Percentiles rank a stretch among this genome's conserved stretches.
phyloP scores from a whole-genome alignment of 2,888 invertebrate genomes.

The Zaprionus obscuricornis region DNA sequence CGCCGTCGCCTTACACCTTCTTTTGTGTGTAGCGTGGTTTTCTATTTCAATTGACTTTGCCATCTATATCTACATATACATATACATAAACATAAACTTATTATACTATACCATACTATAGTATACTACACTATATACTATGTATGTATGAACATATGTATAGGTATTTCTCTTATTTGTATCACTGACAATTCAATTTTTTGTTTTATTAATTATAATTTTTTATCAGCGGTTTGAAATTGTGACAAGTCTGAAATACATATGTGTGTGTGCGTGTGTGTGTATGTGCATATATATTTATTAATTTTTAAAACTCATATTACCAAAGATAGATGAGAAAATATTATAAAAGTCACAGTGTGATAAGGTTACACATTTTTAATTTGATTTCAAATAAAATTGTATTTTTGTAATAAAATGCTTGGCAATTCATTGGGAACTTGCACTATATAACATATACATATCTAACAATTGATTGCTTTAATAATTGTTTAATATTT shows the following conservation, averaged over 20 bases:
- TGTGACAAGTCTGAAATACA: constrained; percentile 11
- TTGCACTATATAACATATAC: no score
- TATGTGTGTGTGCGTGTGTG: background rate
- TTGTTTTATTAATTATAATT: no score
- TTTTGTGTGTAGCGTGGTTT: constrained; percentile 71
- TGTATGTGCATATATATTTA: background rate
- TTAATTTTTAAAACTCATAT: constrained; percentile 14
- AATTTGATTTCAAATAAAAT: constrained; percentile 7
- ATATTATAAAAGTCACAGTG: background rate
- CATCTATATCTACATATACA: constrained; percentile 22
- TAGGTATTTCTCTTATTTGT: constrained; percentile 13
- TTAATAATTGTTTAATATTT: no score
- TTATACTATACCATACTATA: no score
- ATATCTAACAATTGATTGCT: no score
- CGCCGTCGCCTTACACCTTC: constrained; percentile 73
- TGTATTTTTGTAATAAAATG: no score
- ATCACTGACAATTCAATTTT: background rate
- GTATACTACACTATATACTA: no score
- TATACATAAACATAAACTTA: constrained; percentile 22
- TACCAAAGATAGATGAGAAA: constrained; percentile 10
- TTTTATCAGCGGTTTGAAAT: constrained; percentile 12
- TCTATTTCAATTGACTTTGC: constrained; percentile 78
- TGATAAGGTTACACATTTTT: background rate
- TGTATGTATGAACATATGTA: background rate
- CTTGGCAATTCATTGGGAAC: no score